These are phyloP conservation scores for Elysia crispata DNA, from an alignment of 2,888 invertebrate genomes.

Conservation along the genomic window DNA sequence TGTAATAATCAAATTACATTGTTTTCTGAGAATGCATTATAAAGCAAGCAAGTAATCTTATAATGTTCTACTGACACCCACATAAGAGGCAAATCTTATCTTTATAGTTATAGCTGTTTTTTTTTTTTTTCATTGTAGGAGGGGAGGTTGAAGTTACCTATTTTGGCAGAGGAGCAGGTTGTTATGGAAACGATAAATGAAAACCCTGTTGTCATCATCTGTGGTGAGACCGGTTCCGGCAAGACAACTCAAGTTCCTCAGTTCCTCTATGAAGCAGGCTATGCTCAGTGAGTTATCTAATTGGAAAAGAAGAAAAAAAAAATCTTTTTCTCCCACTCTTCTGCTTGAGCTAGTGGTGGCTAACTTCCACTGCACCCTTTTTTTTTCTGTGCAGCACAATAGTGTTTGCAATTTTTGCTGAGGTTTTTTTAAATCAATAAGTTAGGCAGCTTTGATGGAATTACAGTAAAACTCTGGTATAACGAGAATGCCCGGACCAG, in stretches of 20 bases:
- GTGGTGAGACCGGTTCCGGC: constrained; percentile 96
- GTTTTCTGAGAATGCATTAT: too few relatives aligned
- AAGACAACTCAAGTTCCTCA: constrained; percentile 99
- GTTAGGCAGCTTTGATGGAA: too few relatives aligned
- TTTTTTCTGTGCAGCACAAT: too few relatives aligned
- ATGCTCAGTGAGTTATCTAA: constrained; percentile 80
- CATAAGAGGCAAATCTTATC: too few relatives aligned
- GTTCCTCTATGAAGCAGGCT: constrained; percentile 98
- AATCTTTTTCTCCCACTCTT: background rate
- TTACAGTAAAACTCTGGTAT: too few relatives aligned
- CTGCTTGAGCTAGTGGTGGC: background rate
- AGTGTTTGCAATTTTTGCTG: too few relatives aligned
- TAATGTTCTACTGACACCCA: too few relatives aligned
- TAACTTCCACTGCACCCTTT: too few relatives aligned
- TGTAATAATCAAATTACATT: too few relatives aligned
- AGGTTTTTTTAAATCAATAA: too few relatives aligned
- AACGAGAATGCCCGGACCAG: too few relatives aligned
- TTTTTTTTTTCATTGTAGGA: constrained; percentile 74
- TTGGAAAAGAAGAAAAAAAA: background rate
- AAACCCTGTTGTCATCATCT: constrained; percentile 84
- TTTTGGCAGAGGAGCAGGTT: constrained; percentile 87
- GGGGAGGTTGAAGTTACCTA: constrained; percentile 86
- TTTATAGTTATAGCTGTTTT: background rate
- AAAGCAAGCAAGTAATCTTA: too few relatives aligned
- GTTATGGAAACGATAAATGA: constrained; percentile 97